Evolutionary conservation across 2,797 vertebrate genomes (phyloP).

Genomic region (Eremophila alpestris): DNA sequence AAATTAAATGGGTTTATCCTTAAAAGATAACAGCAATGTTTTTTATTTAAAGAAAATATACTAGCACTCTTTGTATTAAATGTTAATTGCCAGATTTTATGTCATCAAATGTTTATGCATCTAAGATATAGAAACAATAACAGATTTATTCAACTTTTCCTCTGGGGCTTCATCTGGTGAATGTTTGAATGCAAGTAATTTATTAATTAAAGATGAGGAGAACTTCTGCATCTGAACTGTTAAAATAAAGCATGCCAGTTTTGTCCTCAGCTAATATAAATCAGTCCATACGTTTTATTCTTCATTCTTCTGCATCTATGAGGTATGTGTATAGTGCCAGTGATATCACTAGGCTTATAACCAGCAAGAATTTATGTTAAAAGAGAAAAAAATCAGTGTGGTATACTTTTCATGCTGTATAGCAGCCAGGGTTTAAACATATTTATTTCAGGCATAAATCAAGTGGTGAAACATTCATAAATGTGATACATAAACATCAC

Average conservation of each 20-base stretch:
- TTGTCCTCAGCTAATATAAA: background rate
- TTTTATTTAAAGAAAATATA: background rate
- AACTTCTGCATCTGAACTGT: background rate
- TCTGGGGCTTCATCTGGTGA: background rate
- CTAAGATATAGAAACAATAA: background rate
- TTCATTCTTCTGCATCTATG: background rate
- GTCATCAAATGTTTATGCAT: background rate
- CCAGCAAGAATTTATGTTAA: background rate
- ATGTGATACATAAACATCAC: background rate
- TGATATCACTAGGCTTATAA: background rate
- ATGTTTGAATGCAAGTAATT: background rate
- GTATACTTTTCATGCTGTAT: background rate
- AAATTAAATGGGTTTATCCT: background rate
- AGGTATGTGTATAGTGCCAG: background rate
- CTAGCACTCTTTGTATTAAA: background rate
- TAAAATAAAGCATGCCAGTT: background rate
- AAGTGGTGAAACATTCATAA: background rate
- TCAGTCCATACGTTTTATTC: background rate
- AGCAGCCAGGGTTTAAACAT: background rate
- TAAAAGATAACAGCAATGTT: background rate
- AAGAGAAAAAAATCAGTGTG: background rate
- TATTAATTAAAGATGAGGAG: background rate
- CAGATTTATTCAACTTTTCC: background rate
- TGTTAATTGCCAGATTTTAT: background rate
- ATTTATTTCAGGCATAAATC: slow-evolving; percentile 7